Conservation (phyloP, 1,140 invertebrate genomes). For the Euura lappo region DNA sequence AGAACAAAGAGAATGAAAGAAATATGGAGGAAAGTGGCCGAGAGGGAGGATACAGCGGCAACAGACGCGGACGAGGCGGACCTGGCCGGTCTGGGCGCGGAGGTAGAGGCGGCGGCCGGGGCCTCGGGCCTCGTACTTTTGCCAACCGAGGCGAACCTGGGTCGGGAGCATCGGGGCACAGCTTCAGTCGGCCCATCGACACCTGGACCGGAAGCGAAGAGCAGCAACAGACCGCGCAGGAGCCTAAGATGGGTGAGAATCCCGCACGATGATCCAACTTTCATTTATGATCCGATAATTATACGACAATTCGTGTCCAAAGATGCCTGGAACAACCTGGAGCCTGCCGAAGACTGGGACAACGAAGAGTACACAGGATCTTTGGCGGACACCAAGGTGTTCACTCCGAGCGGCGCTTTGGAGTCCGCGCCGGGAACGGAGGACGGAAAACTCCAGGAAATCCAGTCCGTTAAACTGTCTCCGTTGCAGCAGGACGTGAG, state of each 20-base stretch:
- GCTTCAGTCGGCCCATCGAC: conserved; percentile 57
- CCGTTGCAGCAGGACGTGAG: conserved; percentile 16
- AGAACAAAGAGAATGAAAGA: conserved; percentile 69
- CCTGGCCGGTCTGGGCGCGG: conserved; percentile 63
- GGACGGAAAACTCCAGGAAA: conserved; percentile 40
- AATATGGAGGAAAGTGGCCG: conserved; percentile 59
- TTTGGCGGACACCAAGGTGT: conserved; percentile 93
- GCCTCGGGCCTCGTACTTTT: conserved; percentile 64
- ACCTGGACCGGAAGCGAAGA: conserved; percentile 60
- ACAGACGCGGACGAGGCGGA: conserved; percentile 61
- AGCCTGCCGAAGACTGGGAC: conserved; percentile 87
- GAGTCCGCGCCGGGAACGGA: conserved; percentile 43
- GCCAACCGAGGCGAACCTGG: conserved; percentile 55
- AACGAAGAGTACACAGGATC: conserved; percentile 94
- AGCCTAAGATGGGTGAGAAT: conserved; percentile 52
- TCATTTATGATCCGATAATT: not conserved
- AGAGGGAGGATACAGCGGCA: conserved; percentile 54
- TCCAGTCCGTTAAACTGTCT: conserved; percentile 37
- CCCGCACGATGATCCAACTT: no score
- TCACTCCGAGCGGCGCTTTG: conserved; percentile 73
- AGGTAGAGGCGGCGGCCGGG: conserved; percentile 63
- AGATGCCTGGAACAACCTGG: conserved; percentile 72
- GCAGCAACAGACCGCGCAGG: conserved; percentile 48
- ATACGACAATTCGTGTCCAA: conserved; percentile 37
- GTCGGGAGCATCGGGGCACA: conserved; percentile 46